A percentile compares a stretch with the other conserved stretches of the same genome.
phyloP scores from a whole-genome alignment of 2,113 vertebrate genomes.

The Tapirus terrestris region DNA sequence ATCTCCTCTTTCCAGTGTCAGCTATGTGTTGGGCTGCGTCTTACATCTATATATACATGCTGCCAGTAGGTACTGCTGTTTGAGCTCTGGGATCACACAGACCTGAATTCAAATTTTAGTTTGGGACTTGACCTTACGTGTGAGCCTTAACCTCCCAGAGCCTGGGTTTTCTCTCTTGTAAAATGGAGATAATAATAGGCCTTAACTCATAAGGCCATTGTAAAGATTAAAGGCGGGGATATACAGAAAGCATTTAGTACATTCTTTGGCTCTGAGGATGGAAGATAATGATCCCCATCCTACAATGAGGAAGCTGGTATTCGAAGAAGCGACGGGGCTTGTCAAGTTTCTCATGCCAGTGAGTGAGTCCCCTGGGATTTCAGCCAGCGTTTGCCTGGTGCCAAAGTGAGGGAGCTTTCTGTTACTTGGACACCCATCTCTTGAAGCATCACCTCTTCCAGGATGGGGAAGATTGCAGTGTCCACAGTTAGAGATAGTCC shows the following conservation, averaged over 20 bases:
- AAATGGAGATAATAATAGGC: background rate
- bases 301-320: background rate
- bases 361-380: background rate
- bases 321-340: background rate
- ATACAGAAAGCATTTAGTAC: background rate
- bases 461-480: background rate
- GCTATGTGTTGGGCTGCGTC: background rate
- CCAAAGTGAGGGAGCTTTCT: background rate
- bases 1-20: background rate
- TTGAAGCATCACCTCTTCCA: background rate
- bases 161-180: background rate
- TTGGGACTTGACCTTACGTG: background rate
- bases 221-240: background rate
- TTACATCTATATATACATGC: background rate
- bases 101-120: background rate
- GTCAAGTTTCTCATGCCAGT: background rate
- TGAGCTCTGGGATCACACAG: background rate
- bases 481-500: too few relatives aligned
- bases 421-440: background rate
- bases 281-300: background rate
- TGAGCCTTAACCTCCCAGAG: background rate
- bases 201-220: background rate
- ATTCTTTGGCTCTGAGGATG: background rate
- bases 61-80: background rate
- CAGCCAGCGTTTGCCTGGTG: background rate